Evolutionary conservation across 1,140 invertebrate genomes (phyloP), one percentile per base, ranked within the genome.

Genomic region (Drosophila persimilis): DNA sequence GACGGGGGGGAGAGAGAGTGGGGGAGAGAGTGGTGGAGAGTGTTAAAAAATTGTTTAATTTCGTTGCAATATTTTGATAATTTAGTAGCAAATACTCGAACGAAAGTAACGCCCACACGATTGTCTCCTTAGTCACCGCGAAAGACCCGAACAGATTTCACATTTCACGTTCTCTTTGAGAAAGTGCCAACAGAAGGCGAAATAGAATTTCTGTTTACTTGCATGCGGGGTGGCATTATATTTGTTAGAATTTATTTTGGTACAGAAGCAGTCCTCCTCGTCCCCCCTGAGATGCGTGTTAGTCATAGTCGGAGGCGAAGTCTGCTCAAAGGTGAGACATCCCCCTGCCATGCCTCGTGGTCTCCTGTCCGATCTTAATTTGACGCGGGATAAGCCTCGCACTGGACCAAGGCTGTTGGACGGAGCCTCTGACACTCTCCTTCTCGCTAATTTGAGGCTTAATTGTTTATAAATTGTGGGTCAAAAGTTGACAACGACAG

Each of bases 61-160:
- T 73, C 44, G 56, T 58, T 86, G 81, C 81, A 85, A 81, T 85
- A 85, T 77, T 85, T 86, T 81, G 64, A 78, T 81, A 77, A 85
- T 85, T 85, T 75, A 72, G 66, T 66, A 58, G 64, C 71, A 61
- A 50, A 45, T 45, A 26, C 24, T 26, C 24, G 24, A 26, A 26
- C 35, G 39, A 45, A 44, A 72, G 47, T 53, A 26, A 66, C 78
- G 57, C 69, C 79, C 67, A 77, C 54, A 44, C 61, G 26, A 67
- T 22, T 52, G 67, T 67, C 73, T 75, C 71, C 73, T 75, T 72
- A 75, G 29, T 75, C 73, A 75, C 29, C 35, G 43, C 35, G 13
- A 39, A 50, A 50, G 24, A 44, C 26, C 20, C 6, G 35, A 35
- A 72, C 26, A 53, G 45, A 55, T 22, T 29, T 64, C 61, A 29